These are phyloP conservation scores for Sitobion miscanthi DNA, from an alignment of 1,140 invertebrate genomes.

Conservation along the genomic window DNA sequence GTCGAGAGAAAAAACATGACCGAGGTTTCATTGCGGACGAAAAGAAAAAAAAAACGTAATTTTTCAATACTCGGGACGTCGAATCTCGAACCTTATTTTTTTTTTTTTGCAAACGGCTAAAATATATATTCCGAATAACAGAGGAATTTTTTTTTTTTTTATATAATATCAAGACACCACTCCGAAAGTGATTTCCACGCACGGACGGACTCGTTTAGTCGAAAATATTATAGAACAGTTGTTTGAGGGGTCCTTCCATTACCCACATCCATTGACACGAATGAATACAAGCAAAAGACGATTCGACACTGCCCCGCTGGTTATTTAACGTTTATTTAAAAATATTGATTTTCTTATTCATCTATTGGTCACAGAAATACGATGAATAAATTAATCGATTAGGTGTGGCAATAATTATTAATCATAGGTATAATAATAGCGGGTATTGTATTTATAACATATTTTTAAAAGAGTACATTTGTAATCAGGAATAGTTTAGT, in stretches of 20 bases:
- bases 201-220: not conserved
- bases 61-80: not conserved
- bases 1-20: not conserved
- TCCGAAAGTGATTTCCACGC: not conserved
- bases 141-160: not conserved
- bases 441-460: not conserved
- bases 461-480: not conserved
- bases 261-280: not conserved
- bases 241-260: not conserved
- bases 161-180: not conserved
- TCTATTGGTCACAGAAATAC: not conserved
- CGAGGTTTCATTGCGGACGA: not conserved
- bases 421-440: not conserved
- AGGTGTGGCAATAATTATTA: not conserved
- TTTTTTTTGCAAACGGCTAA: not conserved
- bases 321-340: not conserved
- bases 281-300: not conserved
- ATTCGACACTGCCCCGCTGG: not conserved
- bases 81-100: not conserved
- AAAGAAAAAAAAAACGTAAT: not conserved
- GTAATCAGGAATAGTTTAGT: not conserved
- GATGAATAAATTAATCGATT: not conserved
- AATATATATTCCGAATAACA: not conserved
- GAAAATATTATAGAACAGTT: no score
- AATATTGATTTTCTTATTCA: not conserved